Evolutionary conservation across 2,888 invertebrate species (phyloP).

Genomic region (Leptopilina syphax): DNA sequence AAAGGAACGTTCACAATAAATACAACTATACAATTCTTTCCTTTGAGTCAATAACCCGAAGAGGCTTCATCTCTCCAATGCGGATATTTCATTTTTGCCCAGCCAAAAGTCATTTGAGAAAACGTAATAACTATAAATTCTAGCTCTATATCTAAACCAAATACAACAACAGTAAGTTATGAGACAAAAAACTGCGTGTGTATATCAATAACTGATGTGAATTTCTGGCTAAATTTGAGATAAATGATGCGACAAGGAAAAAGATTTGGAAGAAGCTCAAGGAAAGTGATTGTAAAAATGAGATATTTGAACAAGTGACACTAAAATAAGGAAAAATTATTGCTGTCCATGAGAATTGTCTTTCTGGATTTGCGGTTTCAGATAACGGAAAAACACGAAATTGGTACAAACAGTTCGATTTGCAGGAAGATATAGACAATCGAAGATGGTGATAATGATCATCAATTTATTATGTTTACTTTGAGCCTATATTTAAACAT

Average conservation of each 20-base stretch:
- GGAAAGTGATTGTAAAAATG: conserved; percentile 9
- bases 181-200: no score
- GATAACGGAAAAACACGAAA: background rate
- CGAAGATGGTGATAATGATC: no score
- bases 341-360: background rate
- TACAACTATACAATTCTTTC: conserved; percentile 3
- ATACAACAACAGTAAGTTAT: no score
- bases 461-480: background rate
- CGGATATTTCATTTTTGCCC: no score
- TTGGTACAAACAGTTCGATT: background rate
- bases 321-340: conserved; percentile 4
- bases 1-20: conserved; percentile 33
- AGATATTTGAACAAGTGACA: conserved; percentile 12
- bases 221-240: background rate
- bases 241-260: conserved; percentile 4
- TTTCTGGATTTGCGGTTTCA: background rate
- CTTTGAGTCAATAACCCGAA: conserved; percentile 17
- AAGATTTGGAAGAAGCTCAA: background rate
- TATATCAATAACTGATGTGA: no score
- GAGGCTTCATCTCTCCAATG: background rate
- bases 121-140: no score
- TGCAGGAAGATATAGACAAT: no score
- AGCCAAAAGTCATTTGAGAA: no score
- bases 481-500: no score
- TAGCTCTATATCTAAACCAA: no score